A percentile compares a stretch with the other conserved stretches of the same genome.
Evolutionary conservation across 2,113 vertebrate species (phyloP).

Genomic region (Alligator sinensis): DNA sequence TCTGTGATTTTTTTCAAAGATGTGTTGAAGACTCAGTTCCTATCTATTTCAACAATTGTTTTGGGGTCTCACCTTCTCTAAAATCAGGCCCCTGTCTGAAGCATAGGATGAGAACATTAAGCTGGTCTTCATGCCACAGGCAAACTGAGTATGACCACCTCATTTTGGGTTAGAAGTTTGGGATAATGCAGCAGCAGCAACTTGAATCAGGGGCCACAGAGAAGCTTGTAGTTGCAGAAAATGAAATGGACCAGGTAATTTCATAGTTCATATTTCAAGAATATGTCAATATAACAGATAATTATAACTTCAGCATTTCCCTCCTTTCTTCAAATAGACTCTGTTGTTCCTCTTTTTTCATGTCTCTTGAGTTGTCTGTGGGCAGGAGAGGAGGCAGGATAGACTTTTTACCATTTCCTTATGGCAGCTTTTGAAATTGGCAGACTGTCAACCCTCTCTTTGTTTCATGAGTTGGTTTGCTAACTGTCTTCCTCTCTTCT

Average conservation of each 20-base stretch:
- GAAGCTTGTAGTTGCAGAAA: neutral
- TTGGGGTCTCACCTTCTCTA: neutral
- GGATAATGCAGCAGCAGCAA: neutral
- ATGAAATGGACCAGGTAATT: neutral
- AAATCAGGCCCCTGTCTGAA: neutral
- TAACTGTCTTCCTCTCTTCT: neutral
- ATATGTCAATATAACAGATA: neutral
- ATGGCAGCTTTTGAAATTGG: neutral
- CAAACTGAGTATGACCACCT: neutral
- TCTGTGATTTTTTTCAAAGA: neutral
- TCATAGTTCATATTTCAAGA: accelerated
- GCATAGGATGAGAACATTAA: accelerated
- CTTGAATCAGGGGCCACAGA: neutral
- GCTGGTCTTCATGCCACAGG: accelerated
- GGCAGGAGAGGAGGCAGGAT: accelerated
- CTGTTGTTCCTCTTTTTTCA: neutral
- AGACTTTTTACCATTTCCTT: neutral
- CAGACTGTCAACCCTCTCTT: neutral
- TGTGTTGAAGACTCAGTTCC: neutral
- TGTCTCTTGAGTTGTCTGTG: neutral
- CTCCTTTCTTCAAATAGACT: neutral
- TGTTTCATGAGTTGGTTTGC: neutral
- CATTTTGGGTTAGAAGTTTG: neutral
- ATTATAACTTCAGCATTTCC: neutral
- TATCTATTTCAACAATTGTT: neutral